These are phyloP conservation scores for Cerceris rybyensis DNA, from an alignment of 2,888 invertebrate species.

Conservation along the genomic window DNA sequence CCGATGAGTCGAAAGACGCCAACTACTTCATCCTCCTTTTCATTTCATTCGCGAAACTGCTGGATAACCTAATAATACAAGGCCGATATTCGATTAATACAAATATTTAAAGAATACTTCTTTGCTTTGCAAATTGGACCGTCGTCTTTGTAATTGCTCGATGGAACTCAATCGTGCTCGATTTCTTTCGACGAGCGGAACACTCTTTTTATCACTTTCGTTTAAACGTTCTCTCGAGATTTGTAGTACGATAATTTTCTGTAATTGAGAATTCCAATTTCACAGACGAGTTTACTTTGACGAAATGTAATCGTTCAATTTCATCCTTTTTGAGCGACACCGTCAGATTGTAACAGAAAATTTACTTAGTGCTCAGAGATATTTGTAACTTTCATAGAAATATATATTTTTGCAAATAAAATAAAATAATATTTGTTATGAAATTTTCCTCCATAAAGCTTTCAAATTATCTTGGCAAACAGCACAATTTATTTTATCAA, in stretches of 20 bases:
- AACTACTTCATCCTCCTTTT: slow-evolving; percentile 17
- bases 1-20: slow-evolving; percentile 49
- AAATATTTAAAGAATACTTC: slow-evolving; percentile 69
- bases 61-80: slow-evolving; percentile 29
- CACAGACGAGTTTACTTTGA: too few species aligned
- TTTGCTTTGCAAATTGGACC: slow-evolving; percentile 71
- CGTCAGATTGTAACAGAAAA: too few species aligned
- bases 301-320: too few species aligned
- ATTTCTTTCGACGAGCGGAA: slow-evolving; percentile 54
- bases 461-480: too few species aligned
- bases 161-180: slow-evolving; percentile 63
- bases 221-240: slow-evolving; percentile 26
- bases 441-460: too few species aligned
- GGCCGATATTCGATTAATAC: slow-evolving; percentile 72
- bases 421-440: too few species aligned
- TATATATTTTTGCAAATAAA: too few species aligned
- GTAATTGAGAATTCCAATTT: too few species aligned
- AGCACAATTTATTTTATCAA: too few species aligned
- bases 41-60: not conserved
- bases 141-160: slow-evolving; percentile 59
- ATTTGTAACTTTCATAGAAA: too few species aligned
- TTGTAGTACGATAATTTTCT: slow-evolving; percentile 1
- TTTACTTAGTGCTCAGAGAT: too few species aligned
- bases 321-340: too few species aligned
- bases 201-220: slow-evolving; percentile 16